Evolutionary conservation across 2,888 invertebrate genomes (phyloP), one percentile per base, ranked within the genome.

Genomic region (Leucozona laternaria): DNA sequence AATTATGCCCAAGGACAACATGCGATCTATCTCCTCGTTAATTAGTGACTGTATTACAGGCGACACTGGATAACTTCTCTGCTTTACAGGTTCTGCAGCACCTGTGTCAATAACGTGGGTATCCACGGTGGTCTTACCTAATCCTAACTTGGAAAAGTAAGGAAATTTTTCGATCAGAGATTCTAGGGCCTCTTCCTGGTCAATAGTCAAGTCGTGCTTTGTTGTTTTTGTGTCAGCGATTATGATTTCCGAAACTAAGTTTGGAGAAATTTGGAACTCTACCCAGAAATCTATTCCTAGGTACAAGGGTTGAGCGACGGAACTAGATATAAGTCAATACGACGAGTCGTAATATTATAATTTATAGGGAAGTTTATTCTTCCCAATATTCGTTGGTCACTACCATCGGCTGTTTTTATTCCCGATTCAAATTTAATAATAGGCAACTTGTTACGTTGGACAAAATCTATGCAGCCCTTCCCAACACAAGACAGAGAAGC

Each of bases 41-140:
- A n/a, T n/a, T n/a, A n/a, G n/a, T n/a, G n/a, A n/a, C n/a, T n/a
- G n/a, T n/a, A 11, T 78, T 75, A 64, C 72, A 1, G 88, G 88
- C 0, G 45, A 45, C 2, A 45, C 17, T 1, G 17, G 45, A 45
- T 45, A 45, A 45, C 17, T 17, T 3, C 45, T 86, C 40, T 88
- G 84, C 31, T 85, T 88, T 3, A 85, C 40, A 1, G 88, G 78
- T n/a, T 77, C 28, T 3, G 77, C 45, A 17, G 43, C 45, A 2
- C 83, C 82, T 6, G 66, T 72, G 25, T 81, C 86, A n/a, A 88
- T 85, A 2, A 66, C 25, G n/a, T 88, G 85, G 4, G 37, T 8
- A 8, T 71, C 45, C 0, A 81, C 40, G 10, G 40, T 45, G 4
- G 85, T 88, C 53, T 71, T 73, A 0, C 82, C 84, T 7, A 82